phyloP scores from a whole-genome alignment of 1,140 invertebrate genomes.

The Geopemphigus sp. region DNA sequence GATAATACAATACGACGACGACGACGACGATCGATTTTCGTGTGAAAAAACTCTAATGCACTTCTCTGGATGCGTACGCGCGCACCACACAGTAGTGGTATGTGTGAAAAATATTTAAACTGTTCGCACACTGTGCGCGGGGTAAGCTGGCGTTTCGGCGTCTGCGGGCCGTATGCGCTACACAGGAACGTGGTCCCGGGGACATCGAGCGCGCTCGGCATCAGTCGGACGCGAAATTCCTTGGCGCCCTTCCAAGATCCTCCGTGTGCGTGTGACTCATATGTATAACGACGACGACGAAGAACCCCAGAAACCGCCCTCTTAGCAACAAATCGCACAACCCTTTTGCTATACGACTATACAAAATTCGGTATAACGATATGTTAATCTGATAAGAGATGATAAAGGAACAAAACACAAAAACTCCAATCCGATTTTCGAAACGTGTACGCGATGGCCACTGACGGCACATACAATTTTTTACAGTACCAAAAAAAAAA shows the following conservation, averaged over 20 bases:
- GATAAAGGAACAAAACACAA: no score
- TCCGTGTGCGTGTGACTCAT: constrained; percentile 13
- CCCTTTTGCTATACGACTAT: no score
- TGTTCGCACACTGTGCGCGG: not conserved
- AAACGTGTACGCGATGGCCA: no score
- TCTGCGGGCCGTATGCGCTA: constrained; percentile 36
- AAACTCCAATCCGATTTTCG: no score
- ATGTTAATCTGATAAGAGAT: no score
- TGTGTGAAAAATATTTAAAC: not conserved
- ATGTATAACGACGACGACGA: not conserved
- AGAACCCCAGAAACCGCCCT: not conserved
- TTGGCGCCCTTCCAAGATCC: constrained; percentile 22
- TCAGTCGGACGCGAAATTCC: constrained; percentile 38
- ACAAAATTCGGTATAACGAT: no score
- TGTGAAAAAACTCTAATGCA: not conserved
- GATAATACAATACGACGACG: not conserved
- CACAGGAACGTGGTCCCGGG: constrained; percentile 46
- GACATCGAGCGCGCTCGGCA: constrained; percentile 43
- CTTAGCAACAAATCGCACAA: not conserved
- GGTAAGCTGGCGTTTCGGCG: constrained; percentile 32
- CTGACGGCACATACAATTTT: no score
- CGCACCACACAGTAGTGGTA: not conserved
- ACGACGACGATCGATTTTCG: not conserved
- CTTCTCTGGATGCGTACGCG: not conserved
- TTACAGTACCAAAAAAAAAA: no score